Evolutionary conservation across 2,888 invertebrate genomes (phyloP), one percentile per base, ranked within the genome.

Genomic region (Brenthis ino): DNA sequence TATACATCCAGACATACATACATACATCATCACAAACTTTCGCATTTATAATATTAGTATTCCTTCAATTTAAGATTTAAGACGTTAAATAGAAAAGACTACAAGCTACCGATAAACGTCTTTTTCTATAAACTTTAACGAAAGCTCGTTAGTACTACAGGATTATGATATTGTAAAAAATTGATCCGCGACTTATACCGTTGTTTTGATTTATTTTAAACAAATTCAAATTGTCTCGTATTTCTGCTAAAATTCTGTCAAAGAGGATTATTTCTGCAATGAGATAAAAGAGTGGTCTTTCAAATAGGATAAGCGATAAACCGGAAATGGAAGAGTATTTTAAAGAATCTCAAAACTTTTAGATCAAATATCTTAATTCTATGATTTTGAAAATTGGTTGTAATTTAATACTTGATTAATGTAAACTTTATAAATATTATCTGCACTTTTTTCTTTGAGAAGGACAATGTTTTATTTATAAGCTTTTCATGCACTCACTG

Each of bases 71-170:
- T 6, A 65, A 57, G 20, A 60, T 47, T 8, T 6, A 20, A 47
- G 4, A 28, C n/a, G 20, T 48, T 28, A 43, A 50, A 68, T 51
- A 14, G 48, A 68, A 70, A 68, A 50, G 57, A 57, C 64, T 61
- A 56, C 65, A 68, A 65, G 68, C 64, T 70, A 65, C 54, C 65
- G 57, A 57, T 48, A 48, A 54, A 60, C 51, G 56, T 33, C 57
- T 64, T 70, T 65, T 70, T 63, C 65, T 60, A 68, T 57, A 63
- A 68, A 63, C 56, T 57, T 68, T 57, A 58, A 70, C 68, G 55
- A 67, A 61, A 57, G 54, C 53, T 48, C 65, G 56, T 68, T 50
- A 68, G 61, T 56, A 61, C 51, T 56, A 57, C 57, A 37, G 65
- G 54, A 68, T 70, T 63, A 65, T 64, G 57, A 55, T 20, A 54